Evolutionary conservation across 2,888 invertebrate genomes (phyloP), one percentile per base, ranked within the genome.

Genomic region (Podabrus alpinus): DNA sequence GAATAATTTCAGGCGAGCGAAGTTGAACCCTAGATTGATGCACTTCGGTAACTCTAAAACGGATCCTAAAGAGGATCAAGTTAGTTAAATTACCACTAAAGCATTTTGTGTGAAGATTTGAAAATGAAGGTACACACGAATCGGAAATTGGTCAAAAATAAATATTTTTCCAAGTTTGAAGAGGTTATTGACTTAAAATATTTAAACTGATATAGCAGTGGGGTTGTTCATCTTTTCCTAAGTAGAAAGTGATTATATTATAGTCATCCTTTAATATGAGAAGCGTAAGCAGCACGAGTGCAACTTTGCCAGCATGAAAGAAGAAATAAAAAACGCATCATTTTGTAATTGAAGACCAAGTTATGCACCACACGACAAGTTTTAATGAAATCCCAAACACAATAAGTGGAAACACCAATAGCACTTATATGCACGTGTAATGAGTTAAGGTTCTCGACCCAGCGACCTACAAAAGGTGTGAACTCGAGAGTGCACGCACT

Each of bases 381-480:
- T n/a, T n/a, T 45, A 45, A n/a, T 64, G 19, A 19, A 64, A 64
- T 61, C 15, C 21, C 21, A 17, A 64, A n/a, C n/a, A 64, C 62
- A 64, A 64, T 64, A 19, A 64, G 62, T 64, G 62, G 21, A 64
- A 64, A 19, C 62, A 64, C 17, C 62, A 21, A 64, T 21, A 64
- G 62, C 17, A 61, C 61, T 61, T 61, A 19, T 11, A 76, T 78
- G 80, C 82, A 83, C 83, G 83, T 82, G 83, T 80, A 80, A 76
- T 68, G 77, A n/a, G 19, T 19, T 19, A 64, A 79, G 83, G 82
- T 83, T 81, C 80, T 83, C 83, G 83, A 83, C 83, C 83, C 81
- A 83, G 80, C 83, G 83, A 83, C 83, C 83, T 81, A 83, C 80
- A 83, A 83, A 83, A 73, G 73, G 70, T 76, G 69, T 69, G 29